Conservation (phyloP, 2,888 invertebrate species). For the Tenodera sinensis region DNA sequence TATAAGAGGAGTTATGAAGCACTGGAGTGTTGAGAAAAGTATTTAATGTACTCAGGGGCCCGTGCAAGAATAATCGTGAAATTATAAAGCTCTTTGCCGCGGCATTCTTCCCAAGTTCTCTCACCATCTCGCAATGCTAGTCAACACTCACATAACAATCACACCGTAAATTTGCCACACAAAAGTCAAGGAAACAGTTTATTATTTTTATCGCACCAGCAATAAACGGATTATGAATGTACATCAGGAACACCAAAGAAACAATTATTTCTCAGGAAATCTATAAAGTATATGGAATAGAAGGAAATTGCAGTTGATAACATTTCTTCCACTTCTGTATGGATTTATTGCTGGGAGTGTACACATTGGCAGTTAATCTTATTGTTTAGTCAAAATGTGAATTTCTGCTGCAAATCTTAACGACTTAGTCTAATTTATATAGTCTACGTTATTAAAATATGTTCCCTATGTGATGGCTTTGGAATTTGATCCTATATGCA, state of each 20-base stretch:
- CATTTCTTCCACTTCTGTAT: neutral
- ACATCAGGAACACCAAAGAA: neutral
- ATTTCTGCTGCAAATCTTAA: no score
- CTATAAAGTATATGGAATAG: neutral
- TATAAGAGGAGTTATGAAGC: neutral
- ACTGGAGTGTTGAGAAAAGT: neutral
- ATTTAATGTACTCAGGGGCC: neutral
- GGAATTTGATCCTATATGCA: no score
- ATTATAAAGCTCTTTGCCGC: neutral
- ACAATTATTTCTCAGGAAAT: neutral
- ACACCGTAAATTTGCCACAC: neutral
- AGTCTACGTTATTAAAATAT: no score
- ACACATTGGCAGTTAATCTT: no score
- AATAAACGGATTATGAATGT: neutral
- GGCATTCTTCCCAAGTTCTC: neutral
- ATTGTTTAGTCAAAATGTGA: no score
- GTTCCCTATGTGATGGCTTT: no score
- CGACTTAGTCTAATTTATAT: no score
- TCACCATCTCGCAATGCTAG: neutral
- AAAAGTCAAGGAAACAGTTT: neutral
- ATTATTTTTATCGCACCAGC: neutral
- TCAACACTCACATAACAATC: neutral
- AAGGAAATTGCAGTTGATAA: neutral
- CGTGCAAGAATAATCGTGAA: slow-evolving; percentile 11
- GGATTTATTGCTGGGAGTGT: neutral